Base-by-base conservation (phyloP, 2,113 vertebrate species). In the Rhinogobius similis region DNA sequence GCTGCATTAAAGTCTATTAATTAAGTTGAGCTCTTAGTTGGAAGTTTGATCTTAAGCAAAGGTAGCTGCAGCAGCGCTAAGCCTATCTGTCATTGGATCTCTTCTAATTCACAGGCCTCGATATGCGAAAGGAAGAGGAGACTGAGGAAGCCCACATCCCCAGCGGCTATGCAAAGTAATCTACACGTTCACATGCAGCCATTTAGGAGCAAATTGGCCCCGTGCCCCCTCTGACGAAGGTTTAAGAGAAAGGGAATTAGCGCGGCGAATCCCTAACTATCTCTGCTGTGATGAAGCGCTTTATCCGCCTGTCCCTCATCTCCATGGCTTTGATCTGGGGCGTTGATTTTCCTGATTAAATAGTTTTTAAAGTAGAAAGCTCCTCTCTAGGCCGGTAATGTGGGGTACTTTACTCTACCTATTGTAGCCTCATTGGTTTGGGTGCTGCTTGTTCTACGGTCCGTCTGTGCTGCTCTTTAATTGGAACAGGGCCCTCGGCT, bases 331-430 rank as follows among this genome's bases (percentile, higher is more conserved):
- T 92, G 89, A 93, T 91, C 89, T 90, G 62, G 82, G 86, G 78
- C 85, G 79, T 90, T 90, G 90, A 92, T 93, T 92, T 90, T 87
- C 85, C 90, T 92, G 90, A 92, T 93, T 92, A 93, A 88, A 90
- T 90, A 88, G 84, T 90, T 92, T 91, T 91, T 88, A 85, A 91
- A 83, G 88, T 90, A 85, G 92, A 91, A 88, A 83, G 84, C 82
- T 89, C 83, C 77, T 85, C 76, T 90, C 86, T 87, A 71, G 87
- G 81, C 82, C 53, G 61, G 81, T 90, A 91, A 90, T 88, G 71
- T 83, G 3, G 50, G 85, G 79, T 88, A 86, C 83, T 92, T 92
- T 90, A 82, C 87, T 82, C 63, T 87, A 87, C 79, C 88, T 89
- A 89, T 88, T 91, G 85, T 83, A 82, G 73, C 72, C 88, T 76